These are phyloP conservation scores for Cephonodes hylas DNA, from an alignment of 2,888 invertebrate species.

Conservation along the genomic window DNA sequence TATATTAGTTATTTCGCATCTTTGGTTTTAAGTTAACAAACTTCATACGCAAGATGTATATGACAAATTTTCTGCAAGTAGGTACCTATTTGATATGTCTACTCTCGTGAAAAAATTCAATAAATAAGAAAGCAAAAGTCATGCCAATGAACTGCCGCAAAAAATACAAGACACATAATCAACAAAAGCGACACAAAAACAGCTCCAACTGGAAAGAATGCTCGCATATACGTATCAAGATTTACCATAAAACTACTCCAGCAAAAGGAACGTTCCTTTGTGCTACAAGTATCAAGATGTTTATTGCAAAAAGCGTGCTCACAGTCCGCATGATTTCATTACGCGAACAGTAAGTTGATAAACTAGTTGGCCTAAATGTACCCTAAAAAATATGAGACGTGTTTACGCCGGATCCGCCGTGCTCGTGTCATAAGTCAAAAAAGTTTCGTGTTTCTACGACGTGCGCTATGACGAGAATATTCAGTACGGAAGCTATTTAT, in stretches of 20 bases:
- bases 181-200: background rate
- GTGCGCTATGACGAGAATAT: conserved; percentile 22
- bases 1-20: no score
- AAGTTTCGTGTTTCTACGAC: conserved; percentile 56
- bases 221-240: conserved; percentile 1
- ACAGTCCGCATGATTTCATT: conserved; percentile 43
- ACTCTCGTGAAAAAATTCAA: no score
- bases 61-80: background rate
- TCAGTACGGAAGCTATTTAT: background rate
- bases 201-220: background rate
- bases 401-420: conserved; percentile 53
- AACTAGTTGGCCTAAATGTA: conserved; percentile 55
- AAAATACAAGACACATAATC: background rate
- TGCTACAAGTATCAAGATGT: conserved; percentile 6
- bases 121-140: background rate
- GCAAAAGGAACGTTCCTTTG: background rate
- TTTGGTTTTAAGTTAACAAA: no score
- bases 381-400: conserved; percentile 66
- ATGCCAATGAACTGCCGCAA: background rate
- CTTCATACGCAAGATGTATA: background rate
- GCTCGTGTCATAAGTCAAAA: conserved; percentile 43
- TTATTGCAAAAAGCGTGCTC: conserved; percentile 19
- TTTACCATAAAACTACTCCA: background rate
- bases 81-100: no score
- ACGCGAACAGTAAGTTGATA: conserved; percentile 50